Evolutionary conservation across 2,797 vertebrate species (phyloP).

Genomic region (Eulemur albifrons): DNA sequence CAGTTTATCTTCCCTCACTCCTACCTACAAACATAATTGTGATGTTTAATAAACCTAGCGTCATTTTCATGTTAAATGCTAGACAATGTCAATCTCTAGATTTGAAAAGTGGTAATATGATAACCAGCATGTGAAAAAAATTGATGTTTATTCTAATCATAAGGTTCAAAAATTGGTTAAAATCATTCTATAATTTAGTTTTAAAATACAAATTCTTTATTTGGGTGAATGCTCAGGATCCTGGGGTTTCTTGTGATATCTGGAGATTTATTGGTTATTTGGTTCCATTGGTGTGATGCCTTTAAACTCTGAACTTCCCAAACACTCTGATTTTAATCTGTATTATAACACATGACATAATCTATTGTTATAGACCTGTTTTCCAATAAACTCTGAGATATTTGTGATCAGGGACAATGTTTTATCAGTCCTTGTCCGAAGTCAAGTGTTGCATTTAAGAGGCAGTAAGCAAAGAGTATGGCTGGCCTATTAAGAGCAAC

Average conservation of each 20-base stretch:
- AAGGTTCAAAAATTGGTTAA: neutral
- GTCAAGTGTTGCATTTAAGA: neutral
- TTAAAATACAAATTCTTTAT: neutral
- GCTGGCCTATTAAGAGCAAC: neutral
- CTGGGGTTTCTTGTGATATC: neutral
- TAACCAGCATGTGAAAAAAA: neutral
- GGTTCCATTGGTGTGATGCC: neutral
- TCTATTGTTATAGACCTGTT: neutral
- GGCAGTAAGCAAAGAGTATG: neutral
- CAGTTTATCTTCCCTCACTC: neutral
- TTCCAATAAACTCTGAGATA: neutral
- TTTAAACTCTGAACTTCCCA: neutral
- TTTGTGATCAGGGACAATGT: neutral
- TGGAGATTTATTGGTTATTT: neutral
- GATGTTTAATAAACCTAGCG: neutral
- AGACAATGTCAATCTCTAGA: neutral
- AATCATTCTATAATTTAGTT: neutral
- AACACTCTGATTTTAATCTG: constrained; percentile 19
- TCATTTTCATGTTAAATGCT: neutral
- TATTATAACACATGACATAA: neutral
- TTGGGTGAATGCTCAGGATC: neutral
- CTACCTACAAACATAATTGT: neutral
- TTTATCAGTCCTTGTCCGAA: neutral
- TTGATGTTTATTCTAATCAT: neutral
- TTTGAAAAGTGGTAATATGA: neutral